Evolutionary conservation across 2,113 vertebrate species (phyloP).

Genomic region (Pedionomus torquatus): DNA sequence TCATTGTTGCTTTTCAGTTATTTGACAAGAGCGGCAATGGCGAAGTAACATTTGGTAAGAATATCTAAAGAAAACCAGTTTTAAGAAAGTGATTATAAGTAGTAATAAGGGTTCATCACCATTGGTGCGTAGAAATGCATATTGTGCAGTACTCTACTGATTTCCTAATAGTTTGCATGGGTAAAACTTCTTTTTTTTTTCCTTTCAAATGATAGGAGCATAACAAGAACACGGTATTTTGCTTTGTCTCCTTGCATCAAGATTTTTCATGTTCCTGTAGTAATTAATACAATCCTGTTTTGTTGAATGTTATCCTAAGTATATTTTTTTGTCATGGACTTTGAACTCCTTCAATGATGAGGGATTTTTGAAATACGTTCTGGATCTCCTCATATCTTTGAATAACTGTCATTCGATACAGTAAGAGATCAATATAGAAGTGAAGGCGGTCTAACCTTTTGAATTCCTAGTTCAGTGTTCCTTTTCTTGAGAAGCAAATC

Average conservation of each 20-base stretch:
- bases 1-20: constrained; percentile 96
- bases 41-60: constrained; percentile 95
- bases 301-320: constrained; percentile 3
- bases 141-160: neutral
- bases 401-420: neutral
- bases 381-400: neutral
- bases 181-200: constrained; percentile 11
- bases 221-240: neutral
- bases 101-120: neutral
- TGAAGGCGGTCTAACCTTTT: neutral
- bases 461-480: neutral
- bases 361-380: neutral
- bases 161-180: constrained; percentile 22
- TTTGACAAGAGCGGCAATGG: constrained; percentile 95
- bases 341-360: neutral
- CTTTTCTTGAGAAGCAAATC: neutral
- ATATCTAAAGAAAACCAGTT: constrained; percentile 47
- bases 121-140: neutral
- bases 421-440: neutral
- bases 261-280: constrained; percentile 23
- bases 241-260: neutral
- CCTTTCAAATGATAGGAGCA: neutral
- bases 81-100: constrained; percentile 45
- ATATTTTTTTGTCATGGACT: neutral
- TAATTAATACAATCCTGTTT: neutral